Evolutionary conservation across 2,888 invertebrate genomes (phyloP).

Genomic region (Netelia inedita): DNA sequence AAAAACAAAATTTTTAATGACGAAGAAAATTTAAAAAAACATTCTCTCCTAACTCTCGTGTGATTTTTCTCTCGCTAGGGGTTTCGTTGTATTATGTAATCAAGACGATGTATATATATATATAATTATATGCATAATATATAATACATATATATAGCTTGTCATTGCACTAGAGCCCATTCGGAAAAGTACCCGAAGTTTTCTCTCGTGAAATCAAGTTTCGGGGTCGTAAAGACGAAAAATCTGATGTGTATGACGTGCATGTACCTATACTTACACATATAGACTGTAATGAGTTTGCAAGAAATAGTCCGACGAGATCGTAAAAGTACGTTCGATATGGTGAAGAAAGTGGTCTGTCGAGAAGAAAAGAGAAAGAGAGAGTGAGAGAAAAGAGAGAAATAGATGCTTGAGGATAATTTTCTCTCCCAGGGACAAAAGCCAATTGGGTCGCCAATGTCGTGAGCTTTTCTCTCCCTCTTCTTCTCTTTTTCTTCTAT

Average conservation of each 20-base stretch:
- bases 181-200: slow-evolving; percentile 36
- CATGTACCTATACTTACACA: neutral
- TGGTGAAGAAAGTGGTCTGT: slow-evolving; percentile 41
- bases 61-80: neutral
- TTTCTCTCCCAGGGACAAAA: slow-evolving; percentile 58
- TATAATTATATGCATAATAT: slow-evolving; percentile 15
- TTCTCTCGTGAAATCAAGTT: slow-evolving; percentile 66
- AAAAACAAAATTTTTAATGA: neutral
- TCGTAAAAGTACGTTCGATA: slow-evolving; percentile 68
- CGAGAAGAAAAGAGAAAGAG: slow-evolving; percentile 7
- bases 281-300: slow-evolving; percentile 63
- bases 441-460: slow-evolving; percentile 60
- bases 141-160: slow-evolving; percentile 22
- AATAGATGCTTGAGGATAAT: slow-evolving; percentile 52
- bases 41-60: neutral
- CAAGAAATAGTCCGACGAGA: slow-evolving; percentile 60
- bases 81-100: neutral
- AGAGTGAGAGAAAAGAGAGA: slow-evolving; percentile 18
- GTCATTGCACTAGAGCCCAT: slow-evolving; percentile 23
- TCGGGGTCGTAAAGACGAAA: slow-evolving; percentile 65
- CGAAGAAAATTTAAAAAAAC: too few relatives aligned
- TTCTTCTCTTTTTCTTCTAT: neutral
- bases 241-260: slow-evolving; percentile 58
- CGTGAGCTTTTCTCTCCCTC: slow-evolving; percentile 19
- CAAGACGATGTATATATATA: neutral